Evolutionary conservation across 1,140 invertebrate genomes (phyloP), one percentile per base, ranked within the genome.

Genomic region (Lordiphosa collinella): DNA sequence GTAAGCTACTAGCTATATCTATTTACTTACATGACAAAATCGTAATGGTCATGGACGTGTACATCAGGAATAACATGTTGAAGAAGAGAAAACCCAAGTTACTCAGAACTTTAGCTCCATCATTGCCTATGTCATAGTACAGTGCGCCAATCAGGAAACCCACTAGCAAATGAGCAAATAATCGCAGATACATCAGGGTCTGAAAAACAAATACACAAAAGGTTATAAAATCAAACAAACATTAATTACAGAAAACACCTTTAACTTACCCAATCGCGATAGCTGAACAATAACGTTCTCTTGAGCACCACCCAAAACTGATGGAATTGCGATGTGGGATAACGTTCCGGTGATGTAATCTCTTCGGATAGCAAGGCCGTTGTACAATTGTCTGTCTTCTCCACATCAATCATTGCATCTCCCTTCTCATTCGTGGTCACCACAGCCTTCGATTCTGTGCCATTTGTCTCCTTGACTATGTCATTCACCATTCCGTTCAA

Each of bases 11-110:
- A n/a, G n/a, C n/a, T n/a, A n/a, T n/a, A n/a, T 2, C 0, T 1
- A 0, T 4, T 18, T 5, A 48, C 93, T 95, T 90, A 97, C 96
- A 99, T 69, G 97, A 98, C 55, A 99, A 92, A 86, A 99, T 97
- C 6, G 97, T 99, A 55, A 98, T 97, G 87, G 98, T 99, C 94
- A 99, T 97, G 1, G 97, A 97, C 1, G 97, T 98, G 90, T 99
- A 99, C 96, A 99, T 98, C 37, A 99, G 93, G 92, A 99, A 99
- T 63, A 99, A 91, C 94, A 99, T 96, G 88, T 97, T 98, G 93
- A 99, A 99, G 91, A 99, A 99, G 1, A 99, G 91, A 90, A 97
- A 98, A 50, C 97, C 97, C 70, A 98, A 93, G 89, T 99, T 99
- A 88, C 97, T 98, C 41, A 98, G 93, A 16, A 97, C 96, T 91